Percentiles rank a stretch among this genome's conserved stretches.
Evolutionary conservation across 37 sponge, comb jelly and placozoan genomes (phyloP).

Genomic region (Bolinopsis microptera): DNA sequence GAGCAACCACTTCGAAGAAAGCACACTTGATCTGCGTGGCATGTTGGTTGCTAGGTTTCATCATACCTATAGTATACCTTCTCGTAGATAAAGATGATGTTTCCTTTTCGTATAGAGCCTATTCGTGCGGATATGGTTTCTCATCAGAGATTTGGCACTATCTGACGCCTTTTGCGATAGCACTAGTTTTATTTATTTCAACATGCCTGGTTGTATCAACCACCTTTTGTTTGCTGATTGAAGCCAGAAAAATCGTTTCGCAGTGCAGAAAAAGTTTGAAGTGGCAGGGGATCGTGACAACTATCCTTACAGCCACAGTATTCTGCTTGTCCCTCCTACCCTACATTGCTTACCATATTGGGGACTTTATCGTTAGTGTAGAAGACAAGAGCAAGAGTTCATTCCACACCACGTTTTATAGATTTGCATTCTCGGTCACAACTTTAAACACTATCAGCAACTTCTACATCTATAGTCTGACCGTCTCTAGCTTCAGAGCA

Average conservation of each 20-base stretch:
- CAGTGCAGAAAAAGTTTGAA: not conserved
- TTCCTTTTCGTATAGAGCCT: not conserved
- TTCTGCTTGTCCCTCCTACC: not conserved
- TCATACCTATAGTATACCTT: not conserved
- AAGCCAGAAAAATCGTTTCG: not conserved
- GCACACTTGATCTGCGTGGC: not conserved
- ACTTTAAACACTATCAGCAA: not conserved
- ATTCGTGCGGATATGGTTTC: not conserved
- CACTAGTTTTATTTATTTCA: not conserved
- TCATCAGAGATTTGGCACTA: not conserved
- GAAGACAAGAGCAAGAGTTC: not conserved
- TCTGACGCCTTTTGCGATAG: not conserved
- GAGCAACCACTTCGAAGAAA: not conserved
- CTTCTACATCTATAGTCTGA: not conserved
- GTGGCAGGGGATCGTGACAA: not conserved
- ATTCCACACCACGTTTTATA: not conserved
- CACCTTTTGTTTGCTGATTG: not conserved
- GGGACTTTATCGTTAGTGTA: not conserved
- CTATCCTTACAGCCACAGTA: not conserved
- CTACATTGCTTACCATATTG: not conserved
- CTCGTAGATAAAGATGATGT: not conserved
- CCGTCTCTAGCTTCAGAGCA: not conserved
- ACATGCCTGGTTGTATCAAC: not conserved
- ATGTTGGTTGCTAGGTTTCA: not conserved
- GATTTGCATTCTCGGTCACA: not conserved